Base-by-base conservation (phyloP, 2,888 invertebrate genomes). In the Incurvaria masculella region DNA sequence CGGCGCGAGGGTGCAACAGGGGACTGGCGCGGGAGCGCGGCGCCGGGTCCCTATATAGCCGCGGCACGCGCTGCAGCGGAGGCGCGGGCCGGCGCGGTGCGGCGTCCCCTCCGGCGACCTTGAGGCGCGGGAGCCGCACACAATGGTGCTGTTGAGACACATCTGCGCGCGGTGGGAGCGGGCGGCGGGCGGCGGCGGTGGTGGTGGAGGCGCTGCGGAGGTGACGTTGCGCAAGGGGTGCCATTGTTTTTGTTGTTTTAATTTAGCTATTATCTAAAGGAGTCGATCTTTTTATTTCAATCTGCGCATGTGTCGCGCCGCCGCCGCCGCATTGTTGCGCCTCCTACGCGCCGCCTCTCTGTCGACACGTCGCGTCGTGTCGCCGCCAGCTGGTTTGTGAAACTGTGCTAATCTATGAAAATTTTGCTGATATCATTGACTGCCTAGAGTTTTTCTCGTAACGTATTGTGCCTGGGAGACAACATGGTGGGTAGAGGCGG, bases 221-320 rank as follows among this genome's bases (percentile, higher is more conserved):
- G 75, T 72, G 69, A 51, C 55, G 63, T 78, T 76, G 65, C 75
- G 73, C 69, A 75, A 76, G 65, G 64, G 54, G 53, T 58, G 52
- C 72, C 59, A 78, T 78, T 78, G 76, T 76, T 75, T 33, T 33
- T 33, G 33, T 33, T 33, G 33, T 33, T 33, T 33, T 33, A 33
- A 33, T 33, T 33, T 33, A 33, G 33, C 33, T 33, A 33, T 33
- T 33, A 33, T 33, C 33, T 33, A n/a, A 33, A n/a, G n/a, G n/a
- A 33, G 33, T 33, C 33, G 33, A 33, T 33, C 33, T 33, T 33
- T 33, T 33, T 33, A 33, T 33, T 33, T 14, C 6, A 33, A 14
- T 33, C 33, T 33, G 33, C 8, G 33, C 8, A 33, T 33, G 33
- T 33, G 33, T 33, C 33, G 33, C 14, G 8, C 11, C 14, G 33